Evolutionary conservation across 1,140 invertebrate species (phyloP).

Genomic region (Zaprionus nigranus): DNA sequence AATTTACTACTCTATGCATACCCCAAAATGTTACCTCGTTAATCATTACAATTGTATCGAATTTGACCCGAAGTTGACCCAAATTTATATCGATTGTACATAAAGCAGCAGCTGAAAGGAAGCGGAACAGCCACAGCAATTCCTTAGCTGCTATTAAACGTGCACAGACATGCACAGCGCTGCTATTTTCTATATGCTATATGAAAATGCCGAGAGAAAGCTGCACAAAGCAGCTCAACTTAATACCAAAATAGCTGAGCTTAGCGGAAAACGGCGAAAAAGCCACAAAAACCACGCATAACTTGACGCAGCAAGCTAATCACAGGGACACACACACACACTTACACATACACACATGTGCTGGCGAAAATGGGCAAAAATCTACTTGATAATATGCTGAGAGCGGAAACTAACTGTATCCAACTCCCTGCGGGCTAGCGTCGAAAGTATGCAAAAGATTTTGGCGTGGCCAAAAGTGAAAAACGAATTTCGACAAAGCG

Average conservation of each 20-base stretch:
- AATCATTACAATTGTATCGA: not conserved
- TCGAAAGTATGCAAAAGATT: constrained; percentile 73
- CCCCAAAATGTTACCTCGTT: not conserved
- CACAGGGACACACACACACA: constrained; percentile 20
- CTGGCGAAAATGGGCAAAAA: not conserved
- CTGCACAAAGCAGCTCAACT: constrained; percentile 67
- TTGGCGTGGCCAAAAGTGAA: constrained; percentile 25
- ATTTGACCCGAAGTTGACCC: not conserved
- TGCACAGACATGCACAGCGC: constrained; percentile 39
- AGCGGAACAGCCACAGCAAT: constrained; percentile 4
- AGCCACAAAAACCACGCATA: constrained; percentile 65
- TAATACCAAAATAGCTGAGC: constrained; percentile 74
- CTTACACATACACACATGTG: not conserved
- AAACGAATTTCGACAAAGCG: constrained; percentile 76
- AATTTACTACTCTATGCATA: not conserved
- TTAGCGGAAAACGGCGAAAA: constrained; percentile 36
- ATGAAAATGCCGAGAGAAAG: constrained; percentile 58
- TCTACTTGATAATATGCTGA: constrained; percentile 4
- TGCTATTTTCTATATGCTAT: not conserved
- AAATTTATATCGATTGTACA: not conserved
- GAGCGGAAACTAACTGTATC: constrained; percentile 27
- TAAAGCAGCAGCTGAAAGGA: not conserved
- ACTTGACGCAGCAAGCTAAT: constrained; percentile 50
- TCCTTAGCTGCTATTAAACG: constrained; percentile 60
- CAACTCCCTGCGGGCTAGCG: constrained; percentile 7